Percentiles rank a stretch among this genome's conserved stretches.
Evolutionary conservation across 2,888 invertebrate genomes (phyloP).

Genomic region (Gastrophysa polygoni): DNA sequence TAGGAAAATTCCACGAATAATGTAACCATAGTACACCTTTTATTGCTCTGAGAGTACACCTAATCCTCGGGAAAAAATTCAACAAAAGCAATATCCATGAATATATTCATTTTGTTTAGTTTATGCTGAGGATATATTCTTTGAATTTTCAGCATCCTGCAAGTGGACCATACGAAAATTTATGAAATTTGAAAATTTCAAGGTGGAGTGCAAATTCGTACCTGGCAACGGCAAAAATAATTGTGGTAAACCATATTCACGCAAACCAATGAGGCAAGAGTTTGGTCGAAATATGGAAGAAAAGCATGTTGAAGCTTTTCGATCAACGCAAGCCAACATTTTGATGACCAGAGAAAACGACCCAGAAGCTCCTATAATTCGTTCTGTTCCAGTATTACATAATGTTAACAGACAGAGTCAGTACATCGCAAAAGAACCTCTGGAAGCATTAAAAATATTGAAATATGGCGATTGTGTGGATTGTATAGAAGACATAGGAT

Average conservation of each 20-base stretch:
- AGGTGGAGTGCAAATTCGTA: not conserved
- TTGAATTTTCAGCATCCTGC: not conserved
- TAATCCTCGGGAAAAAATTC: too few relatives aligned
- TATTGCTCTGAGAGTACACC: too few relatives aligned
- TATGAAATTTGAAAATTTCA: not conserved
- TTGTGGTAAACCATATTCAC: not conserved
- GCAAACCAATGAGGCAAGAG: not conserved
- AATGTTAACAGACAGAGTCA: not conserved
- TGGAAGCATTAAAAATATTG: not conserved
- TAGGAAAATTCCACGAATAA: too few relatives aligned
- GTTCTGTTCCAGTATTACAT: not conserved
- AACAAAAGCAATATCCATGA: too few relatives aligned
- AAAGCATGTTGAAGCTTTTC: not conserved
- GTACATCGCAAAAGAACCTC: not conserved
- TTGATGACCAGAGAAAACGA: not conserved
- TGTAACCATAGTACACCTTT: too few relatives aligned
- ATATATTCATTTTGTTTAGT: not conserved
- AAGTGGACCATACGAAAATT: not conserved
- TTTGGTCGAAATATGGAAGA: not conserved
- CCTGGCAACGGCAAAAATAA: not conserved
- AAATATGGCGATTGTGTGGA: not conserved
- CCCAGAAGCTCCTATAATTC: constrained; percentile 1
- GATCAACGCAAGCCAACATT: not conserved
- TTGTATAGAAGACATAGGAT: not conserved
- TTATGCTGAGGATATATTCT: not conserved